Percentiles rank a stretch among this genome's conserved stretches.
Conservation (phyloP, 2,888 invertebrate species). For the Bellardia bayeri region DNA sequence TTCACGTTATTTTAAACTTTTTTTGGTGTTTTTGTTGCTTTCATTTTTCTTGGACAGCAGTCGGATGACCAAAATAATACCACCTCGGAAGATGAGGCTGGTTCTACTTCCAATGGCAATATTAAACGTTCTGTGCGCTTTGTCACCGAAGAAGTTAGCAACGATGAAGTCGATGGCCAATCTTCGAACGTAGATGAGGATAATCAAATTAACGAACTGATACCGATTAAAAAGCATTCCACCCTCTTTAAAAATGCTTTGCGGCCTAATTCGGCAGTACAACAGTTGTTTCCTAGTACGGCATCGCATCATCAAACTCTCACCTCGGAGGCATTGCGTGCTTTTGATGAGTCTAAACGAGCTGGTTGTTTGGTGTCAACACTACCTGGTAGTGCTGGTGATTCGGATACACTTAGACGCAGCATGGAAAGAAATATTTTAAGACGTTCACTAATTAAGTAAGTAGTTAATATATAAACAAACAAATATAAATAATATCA, state of each 20-base stretch:
- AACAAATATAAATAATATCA: too few relatives aligned
- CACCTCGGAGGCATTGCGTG: slow-evolving; percentile 90
- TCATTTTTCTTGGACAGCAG: slow-evolving; percentile 70
- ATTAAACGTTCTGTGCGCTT: slow-evolving; percentile 88
- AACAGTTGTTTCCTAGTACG: slow-evolving; percentile 91
- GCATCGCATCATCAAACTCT: slow-evolving; percentile 87
- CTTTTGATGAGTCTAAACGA: slow-evolving; percentile 88
- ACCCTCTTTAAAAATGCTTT: slow-evolving; percentile 84
- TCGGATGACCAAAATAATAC: slow-evolving; percentile 83
- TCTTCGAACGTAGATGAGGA: slow-evolving; percentile 79
- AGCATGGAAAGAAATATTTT: slow-evolving; percentile 94
- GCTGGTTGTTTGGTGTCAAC: slow-evolving; percentile 84
- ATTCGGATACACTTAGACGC: slow-evolving; percentile 88
- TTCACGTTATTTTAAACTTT: neutral
- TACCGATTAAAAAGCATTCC: slow-evolving; percentile 84
- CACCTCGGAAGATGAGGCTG: slow-evolving; percentile 85
- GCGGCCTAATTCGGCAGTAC: slow-evolving; percentile 91
- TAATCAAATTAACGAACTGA: slow-evolving; percentile 83
- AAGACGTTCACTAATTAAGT: slow-evolving; percentile 91
- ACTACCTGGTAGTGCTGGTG: slow-evolving; percentile 81
- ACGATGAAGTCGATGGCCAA: slow-evolving; percentile 80
- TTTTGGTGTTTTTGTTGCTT: neutral
- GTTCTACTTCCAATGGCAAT: slow-evolving; percentile 81
- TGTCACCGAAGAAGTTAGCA: slow-evolving; percentile 85
- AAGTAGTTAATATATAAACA: slow-evolving; percentile 83